Percentiles rank a stretch among this genome's conserved stretches.
Evolutionary conservation across 2,113 vertebrate genomes (phyloP).

Genomic region (Pavo muticus): DNA sequence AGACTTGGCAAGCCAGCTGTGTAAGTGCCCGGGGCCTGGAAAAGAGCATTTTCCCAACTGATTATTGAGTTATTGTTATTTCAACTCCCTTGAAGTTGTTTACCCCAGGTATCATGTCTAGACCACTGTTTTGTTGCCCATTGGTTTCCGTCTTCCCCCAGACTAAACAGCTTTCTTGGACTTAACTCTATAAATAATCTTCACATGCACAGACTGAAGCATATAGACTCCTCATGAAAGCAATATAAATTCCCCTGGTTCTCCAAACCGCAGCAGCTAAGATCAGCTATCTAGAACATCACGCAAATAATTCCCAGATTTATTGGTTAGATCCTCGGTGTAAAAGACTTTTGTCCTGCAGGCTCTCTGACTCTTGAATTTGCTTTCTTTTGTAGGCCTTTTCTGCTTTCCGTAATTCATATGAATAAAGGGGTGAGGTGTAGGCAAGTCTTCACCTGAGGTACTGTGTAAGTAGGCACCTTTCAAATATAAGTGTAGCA

Average conservation of each 20-base stretch:
- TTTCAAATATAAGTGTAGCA: background rate
- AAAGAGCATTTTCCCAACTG: slow-evolving; percentile 21
- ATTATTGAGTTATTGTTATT: slow-evolving; percentile 39
- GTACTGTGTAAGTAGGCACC: background rate
- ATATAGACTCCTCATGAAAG: background rate
- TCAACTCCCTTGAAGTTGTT: slow-evolving; percentile 50
- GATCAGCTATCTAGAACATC: background rate
- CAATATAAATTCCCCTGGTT: background rate
- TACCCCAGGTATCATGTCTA: slow-evolving; percentile 53
- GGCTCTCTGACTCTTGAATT: background rate
- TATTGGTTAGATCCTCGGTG: background rate
- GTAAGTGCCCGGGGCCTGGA: background rate
- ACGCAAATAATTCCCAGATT: background rate
- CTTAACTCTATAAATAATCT: slow-evolving; percentile 30
- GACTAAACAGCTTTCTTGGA: slow-evolving; percentile 49
- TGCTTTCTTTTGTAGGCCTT: background rate
- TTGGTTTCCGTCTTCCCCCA: slow-evolving; percentile 13
- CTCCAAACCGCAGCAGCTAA: slow-evolving; percentile 20
- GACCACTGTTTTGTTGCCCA: background rate
- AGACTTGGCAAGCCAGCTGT: slow-evolving; percentile 37
- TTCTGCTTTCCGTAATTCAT: background rate
- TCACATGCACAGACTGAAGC: background rate
- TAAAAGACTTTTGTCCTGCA: background rate
- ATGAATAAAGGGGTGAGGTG: background rate
- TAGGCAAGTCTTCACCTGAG: background rate